phyloP scores from a whole-genome alignment of 2,888 invertebrate genomes.

The Odontomyia ornata region DNA sequence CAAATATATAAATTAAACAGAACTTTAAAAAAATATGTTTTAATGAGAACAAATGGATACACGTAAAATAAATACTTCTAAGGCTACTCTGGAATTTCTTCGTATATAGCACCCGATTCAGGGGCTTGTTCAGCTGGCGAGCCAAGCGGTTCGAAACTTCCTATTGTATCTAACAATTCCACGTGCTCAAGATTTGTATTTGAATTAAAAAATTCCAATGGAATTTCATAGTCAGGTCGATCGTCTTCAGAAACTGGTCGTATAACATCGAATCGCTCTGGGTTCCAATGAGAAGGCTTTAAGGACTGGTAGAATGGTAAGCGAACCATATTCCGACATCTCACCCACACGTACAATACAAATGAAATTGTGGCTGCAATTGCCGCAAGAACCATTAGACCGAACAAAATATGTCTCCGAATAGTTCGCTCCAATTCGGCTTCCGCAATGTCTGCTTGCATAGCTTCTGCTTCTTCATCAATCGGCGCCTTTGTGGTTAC shows the following conservation, averaged over 20 bases:
- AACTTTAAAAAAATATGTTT: no score
- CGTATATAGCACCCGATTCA: neutral
- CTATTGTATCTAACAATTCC: constrained; percentile 20
- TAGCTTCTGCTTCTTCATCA: neutral
- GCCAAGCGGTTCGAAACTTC: constrained; percentile 12
- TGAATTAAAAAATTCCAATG: constrained; percentile 21
- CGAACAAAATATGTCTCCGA: neutral
- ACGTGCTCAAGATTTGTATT: constrained; percentile 10
- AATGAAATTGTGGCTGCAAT: constrained; percentile 58
- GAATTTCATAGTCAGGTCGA: constrained; percentile 51
- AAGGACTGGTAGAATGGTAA: constrained; percentile 58
- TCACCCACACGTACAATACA: constrained; percentile 60
- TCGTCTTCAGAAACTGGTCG: constrained; percentile 50
- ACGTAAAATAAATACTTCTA: no score
- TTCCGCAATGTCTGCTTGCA: neutral
- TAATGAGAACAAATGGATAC: no score
- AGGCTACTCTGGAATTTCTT: constrained; percentile 8
- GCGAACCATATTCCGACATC: constrained; percentile 61
- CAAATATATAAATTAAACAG: no score
- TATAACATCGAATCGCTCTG: constrained; percentile 59
- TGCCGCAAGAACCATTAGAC: constrained; percentile 58
- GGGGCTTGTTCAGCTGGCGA: neutral
- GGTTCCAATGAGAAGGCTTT: constrained; percentile 51
- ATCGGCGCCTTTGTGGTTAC: neutral
- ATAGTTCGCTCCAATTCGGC: neutral